A percentile compares a stretch with the other conserved stretches of the same genome.
phyloP scores from a whole-genome alignment of 2,888 invertebrate species.

The Ceratothoa steindachneri region DNA sequence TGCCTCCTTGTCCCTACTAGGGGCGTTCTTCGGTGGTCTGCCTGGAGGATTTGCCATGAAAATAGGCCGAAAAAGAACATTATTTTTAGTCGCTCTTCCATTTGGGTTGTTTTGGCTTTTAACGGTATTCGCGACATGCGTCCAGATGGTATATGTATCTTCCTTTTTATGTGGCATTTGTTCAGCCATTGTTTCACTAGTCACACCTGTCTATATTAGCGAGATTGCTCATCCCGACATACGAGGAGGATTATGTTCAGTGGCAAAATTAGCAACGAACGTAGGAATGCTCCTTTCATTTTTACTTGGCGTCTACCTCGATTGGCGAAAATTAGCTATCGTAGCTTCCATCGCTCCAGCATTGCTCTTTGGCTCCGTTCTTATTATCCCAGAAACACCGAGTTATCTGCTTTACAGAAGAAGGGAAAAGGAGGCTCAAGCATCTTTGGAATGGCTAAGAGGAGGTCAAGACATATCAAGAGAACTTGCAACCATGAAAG shows the following conservation, averaged over 20 bases:
- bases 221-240: constrained; percentile 84
- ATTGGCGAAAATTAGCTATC: constrained; percentile 78
- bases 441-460: constrained; percentile 73
- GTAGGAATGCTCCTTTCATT: constrained; percentile 79
- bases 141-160: constrained; percentile 75
- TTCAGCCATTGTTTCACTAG: constrained; percentile 72
- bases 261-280: constrained; percentile 79
- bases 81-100: constrained; percentile 69
- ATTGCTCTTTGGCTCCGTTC: constrained; percentile 63
- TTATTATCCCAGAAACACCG: constrained; percentile 81
- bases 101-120: constrained; percentile 75
- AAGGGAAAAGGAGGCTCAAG: constrained; percentile 67
- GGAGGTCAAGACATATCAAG: constrained; percentile 63
- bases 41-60: constrained; percentile 72
- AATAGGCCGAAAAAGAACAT: constrained; percentile 66
- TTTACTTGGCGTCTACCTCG: constrained; percentile 73
- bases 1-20: constrained; percentile 73
- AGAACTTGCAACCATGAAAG: constrained; percentile 68
- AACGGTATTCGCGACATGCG: constrained; percentile 71
- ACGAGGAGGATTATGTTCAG: constrained; percentile 78
- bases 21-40: constrained; percentile 74
- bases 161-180: constrained; percentile 80
- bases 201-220: constrained; percentile 77
- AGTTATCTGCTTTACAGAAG: constrained; percentile 74
- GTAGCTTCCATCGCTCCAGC: constrained; percentile 74